Evolutionary conservation across 2,113 vertebrate genomes (phyloP).

Genomic region (Pteruthius melanotis): DNA sequence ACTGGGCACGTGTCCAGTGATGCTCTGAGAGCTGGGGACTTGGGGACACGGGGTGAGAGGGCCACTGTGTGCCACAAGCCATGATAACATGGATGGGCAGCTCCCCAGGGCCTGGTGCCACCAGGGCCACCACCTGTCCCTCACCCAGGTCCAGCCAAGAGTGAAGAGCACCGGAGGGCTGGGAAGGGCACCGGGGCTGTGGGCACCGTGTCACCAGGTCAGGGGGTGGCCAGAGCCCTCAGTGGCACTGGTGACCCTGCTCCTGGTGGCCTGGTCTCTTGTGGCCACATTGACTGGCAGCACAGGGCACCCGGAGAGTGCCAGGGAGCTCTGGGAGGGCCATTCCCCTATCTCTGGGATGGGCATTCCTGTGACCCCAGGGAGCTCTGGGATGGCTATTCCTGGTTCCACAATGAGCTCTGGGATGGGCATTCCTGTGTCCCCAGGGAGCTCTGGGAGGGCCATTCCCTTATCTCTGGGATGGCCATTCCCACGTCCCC

Average conservation of each 20-base stretch:
- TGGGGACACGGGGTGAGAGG: not conserved
- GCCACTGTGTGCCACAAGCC: not conserved
- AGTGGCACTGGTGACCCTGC: not conserved
- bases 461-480: not conserved
- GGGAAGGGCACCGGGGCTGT: not conserved
- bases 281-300: not conserved
- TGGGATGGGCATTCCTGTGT: not conserved
- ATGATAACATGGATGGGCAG: not conserved
- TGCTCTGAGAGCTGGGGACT: not conserved
- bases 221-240: not conserved
- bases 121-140: not conserved
- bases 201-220: not conserved
- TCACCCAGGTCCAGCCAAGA: not conserved
- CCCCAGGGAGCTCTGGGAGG: too few relatives aligned
- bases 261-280: not conserved
- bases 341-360: not conserved
- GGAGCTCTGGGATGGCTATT: not conserved
- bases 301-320: rapidly evolving
- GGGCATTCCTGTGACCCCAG: not conserved
- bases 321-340: not conserved
- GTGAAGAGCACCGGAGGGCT: rapidly evolving
- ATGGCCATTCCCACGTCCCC: not conserved
- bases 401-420: not conserved
- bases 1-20: not conserved
- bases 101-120: not conserved